phyloP scores from a whole-genome alignment of 2,113 vertebrate species.

The Ctenodactylus gundi region DNA sequence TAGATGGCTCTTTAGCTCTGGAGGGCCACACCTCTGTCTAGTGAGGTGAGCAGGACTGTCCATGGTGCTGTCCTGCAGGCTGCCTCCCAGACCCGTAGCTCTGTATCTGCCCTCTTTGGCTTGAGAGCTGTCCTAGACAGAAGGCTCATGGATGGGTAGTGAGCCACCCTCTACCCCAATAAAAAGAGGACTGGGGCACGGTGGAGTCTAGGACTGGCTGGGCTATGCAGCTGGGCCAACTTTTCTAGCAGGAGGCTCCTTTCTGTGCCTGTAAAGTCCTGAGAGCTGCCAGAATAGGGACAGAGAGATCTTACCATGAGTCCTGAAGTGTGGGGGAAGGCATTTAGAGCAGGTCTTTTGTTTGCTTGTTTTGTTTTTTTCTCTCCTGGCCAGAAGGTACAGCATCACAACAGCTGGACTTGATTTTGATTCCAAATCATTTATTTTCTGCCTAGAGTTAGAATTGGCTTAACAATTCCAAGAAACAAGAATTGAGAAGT shows the following conservation, averaged over 20 bases:
- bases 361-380: background rate
- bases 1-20: background rate
- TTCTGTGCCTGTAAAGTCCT: background rate
- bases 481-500: background rate
- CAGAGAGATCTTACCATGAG: background rate
- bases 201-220: background rate
- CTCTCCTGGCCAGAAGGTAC: background rate
- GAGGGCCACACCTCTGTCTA: background rate
- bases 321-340: background rate
- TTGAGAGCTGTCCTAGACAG: background rate
- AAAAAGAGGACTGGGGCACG: background rate
- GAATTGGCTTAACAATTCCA: background rate
- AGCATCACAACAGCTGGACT: background rate
- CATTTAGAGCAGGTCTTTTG: background rate
- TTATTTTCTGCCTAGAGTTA: background rate
- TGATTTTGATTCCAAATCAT: conserved; percentile 20
- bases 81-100: background rate
- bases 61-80: background rate
- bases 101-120: background rate
- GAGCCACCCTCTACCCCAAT: background rate
- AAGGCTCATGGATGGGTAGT: background rate
- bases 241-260: background rate
- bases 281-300: background rate
- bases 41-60: background rate
- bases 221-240: background rate